These are phyloP conservation scores for Limnephilus marmoratus DNA, from an alignment of 2,888 invertebrate genomes.

Conservation along the genomic window DNA sequence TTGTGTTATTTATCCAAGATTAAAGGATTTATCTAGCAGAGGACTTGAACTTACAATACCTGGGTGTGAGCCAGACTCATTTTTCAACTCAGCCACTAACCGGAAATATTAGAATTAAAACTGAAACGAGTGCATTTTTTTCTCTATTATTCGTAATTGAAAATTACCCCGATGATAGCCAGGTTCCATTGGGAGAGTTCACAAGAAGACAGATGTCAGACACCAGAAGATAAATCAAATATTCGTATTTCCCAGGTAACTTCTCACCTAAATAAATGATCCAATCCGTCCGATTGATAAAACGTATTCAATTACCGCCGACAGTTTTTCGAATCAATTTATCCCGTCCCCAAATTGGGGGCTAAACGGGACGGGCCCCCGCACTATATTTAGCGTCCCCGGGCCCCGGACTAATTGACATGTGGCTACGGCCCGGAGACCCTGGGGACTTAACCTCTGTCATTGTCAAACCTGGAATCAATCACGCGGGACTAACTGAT, in stretches of 20 bases:
- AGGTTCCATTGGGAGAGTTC: background rate
- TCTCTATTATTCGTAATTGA: too few relatives aligned
- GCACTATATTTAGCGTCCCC: background rate
- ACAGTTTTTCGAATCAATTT: constrained; percentile 11
- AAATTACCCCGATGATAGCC: too few relatives aligned
- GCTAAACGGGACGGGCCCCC: background rate
- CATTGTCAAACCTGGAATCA: constrained; percentile 54
- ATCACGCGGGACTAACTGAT: constrained; percentile 35
- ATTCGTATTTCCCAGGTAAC: background rate
- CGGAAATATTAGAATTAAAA: too few relatives aligned
- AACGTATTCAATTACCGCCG: background rate
- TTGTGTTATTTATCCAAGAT: too few relatives aligned
- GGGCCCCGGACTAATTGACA: constrained; percentile 53
- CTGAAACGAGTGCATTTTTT: too few relatives aligned
- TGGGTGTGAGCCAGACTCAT: too few relatives aligned
- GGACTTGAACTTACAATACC: too few relatives aligned
- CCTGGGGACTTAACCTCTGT: constrained; percentile 49
- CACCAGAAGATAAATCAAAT: background rate
- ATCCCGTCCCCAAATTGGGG: background rate
- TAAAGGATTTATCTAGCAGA: too few relatives aligned
- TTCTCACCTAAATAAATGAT: background rate
- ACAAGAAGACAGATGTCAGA: background rate
- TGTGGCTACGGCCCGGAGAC: constrained; percentile 39
- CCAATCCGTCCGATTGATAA: background rate
- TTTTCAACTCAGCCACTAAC: too few relatives aligned